Percentiles rank a stretch among this genome's conserved stretches.
phyloP scores from a whole-genome alignment of 2,797 vertebrate species.

The Lemur catta region DNA sequence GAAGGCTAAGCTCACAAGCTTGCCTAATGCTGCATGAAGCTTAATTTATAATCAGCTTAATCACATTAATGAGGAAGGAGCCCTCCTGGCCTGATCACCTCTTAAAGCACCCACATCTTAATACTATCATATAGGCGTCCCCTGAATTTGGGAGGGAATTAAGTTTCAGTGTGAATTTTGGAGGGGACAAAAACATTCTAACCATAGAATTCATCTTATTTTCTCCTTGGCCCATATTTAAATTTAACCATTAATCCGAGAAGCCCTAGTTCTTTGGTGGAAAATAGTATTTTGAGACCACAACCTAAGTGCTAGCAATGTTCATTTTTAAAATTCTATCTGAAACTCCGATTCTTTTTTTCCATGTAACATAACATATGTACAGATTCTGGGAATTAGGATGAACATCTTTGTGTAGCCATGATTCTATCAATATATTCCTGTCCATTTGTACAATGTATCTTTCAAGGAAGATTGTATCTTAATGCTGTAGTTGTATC shows the following conservation, averaged over 20 bases:
- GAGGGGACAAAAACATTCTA: neutral
- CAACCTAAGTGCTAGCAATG: neutral
- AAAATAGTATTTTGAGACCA: neutral
- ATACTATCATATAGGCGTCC: neutral
- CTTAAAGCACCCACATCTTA: neutral
- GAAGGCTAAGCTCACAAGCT: neutral
- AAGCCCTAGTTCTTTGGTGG: neutral
- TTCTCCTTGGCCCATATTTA: neutral
- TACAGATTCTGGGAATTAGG: neutral
- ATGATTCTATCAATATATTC: neutral
- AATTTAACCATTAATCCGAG: neutral
- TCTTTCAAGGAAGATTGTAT: neutral
- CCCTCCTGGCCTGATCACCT: neutral
- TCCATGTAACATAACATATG: neutral
- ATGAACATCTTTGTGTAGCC: neutral
- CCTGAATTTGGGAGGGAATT: neutral
- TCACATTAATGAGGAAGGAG: no score
- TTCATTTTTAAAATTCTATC: neutral
- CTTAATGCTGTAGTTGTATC: neutral
- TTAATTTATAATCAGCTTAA: neutral
- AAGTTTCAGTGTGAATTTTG: neutral
- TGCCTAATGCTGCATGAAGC: neutral
- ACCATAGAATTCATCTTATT: neutral
- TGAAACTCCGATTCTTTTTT: neutral
- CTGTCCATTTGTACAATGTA: neutral